A percentile compares a stretch with the other conserved stretches of the same genome.
Evolutionary conservation across 2,113 vertebrate species (phyloP).

Genomic region (Accipiter cooperii): DNA sequence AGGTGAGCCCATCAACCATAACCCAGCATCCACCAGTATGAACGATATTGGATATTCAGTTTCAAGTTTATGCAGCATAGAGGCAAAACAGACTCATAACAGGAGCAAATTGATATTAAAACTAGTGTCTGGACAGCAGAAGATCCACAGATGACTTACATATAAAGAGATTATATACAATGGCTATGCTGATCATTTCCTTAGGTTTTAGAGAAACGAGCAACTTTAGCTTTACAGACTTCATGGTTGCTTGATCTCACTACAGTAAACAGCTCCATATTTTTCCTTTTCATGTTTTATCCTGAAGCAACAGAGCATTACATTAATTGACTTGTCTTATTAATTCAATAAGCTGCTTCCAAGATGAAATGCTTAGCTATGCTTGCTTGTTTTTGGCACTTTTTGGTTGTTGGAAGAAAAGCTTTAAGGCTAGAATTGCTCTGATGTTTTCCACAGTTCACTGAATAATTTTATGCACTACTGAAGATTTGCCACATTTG

Average conservation of each 20-base stretch:
- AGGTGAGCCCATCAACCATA: not conserved
- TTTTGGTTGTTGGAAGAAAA: constrained; percentile 67
- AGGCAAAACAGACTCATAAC: not conserved
- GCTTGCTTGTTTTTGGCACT: constrained; percentile 66
- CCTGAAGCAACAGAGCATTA: constrained; percentile 76
- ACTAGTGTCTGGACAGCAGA: not conserved
- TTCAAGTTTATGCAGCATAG: not conserved
- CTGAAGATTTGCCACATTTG: constrained; percentile 69
- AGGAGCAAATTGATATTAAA: not conserved
- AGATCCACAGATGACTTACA: not conserved
- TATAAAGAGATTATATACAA: not conserved
- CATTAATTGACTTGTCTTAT: constrained; percentile 84
- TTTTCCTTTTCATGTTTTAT: constrained; percentile 76
- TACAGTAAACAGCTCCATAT: constrained; percentile 69
- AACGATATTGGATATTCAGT: accelerated
- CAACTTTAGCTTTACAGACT: constrained; percentile 42
- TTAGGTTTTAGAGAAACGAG: constrained; percentile 31
- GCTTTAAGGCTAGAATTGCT: constrained; percentile 67
- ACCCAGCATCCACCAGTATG: not conserved
- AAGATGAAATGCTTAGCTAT: constrained; percentile 74
- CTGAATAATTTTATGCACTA: constrained; percentile 71
- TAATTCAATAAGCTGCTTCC: constrained; percentile 79
- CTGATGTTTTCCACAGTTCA: constrained; percentile 73
- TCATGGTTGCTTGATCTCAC: constrained; percentile 63
- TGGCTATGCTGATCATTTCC: not conserved